Percentiles rank a stretch among this genome's conserved stretches.
phyloP scores from a whole-genome alignment of 2,113 vertebrate genomes.

The Hydrolagus affinis region DNA sequence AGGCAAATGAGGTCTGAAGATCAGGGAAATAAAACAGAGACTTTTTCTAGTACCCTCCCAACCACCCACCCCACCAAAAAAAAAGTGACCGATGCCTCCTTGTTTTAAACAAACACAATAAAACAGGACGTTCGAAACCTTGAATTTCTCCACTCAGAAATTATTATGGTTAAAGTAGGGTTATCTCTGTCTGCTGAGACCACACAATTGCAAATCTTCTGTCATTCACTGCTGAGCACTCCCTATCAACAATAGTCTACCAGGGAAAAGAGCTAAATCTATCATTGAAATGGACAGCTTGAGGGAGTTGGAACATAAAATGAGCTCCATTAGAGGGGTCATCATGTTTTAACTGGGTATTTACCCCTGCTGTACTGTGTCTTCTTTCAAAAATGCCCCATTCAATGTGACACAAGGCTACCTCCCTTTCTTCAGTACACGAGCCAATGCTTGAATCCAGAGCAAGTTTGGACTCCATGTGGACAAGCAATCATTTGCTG shows the following conservation, averaged over 20 bases:
- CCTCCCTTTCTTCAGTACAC: not conserved
- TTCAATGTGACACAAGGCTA: accelerated
- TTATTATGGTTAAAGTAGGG: conserved; percentile 66
- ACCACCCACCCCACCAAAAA: not conserved
- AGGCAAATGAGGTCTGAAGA: not conserved
- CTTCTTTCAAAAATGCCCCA: conserved; percentile 37
- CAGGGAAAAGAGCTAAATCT: conserved; percentile 58
- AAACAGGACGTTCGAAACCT: not conserved
- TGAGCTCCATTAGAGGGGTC: conserved; percentile 72
- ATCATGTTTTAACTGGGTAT: conserved; percentile 49
- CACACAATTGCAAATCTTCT: conserved; percentile 79
- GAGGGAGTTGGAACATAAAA: conserved; percentile 60
- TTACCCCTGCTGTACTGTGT: conserved; percentile 39
- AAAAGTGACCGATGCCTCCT: conserved; percentile 5
- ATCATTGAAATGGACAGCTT: conserved; percentile 66
- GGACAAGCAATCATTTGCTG: conserved; percentile 40
- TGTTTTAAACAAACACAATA: conserved; percentile 24
- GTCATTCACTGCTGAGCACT: conserved; percentile 74
- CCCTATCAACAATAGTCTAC: conserved; percentile 77
- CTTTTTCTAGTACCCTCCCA: too few relatives aligned
- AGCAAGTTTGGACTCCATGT: conserved; percentile 47
- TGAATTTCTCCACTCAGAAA: conserved; percentile 35
- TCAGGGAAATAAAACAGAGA: conserved; percentile 26
- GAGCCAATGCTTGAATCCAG: conserved; percentile 38
- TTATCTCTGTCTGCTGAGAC: conserved; percentile 68